Base-by-base conservation (phyloP, 23 tunicate species). In the Styela clava region DNA sequence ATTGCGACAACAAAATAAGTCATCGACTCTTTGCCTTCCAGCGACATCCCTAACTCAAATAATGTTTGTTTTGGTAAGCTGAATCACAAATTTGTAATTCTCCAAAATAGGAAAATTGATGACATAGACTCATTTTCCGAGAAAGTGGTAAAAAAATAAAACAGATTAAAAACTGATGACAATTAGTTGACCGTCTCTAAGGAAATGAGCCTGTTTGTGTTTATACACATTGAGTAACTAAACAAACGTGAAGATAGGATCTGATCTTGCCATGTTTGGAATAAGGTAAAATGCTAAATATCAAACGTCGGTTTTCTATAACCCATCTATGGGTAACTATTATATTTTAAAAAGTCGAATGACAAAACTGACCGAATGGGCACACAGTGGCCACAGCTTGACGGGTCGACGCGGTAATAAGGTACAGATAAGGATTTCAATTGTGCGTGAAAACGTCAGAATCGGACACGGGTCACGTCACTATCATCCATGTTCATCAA, bases 371-470 rank as follows among this genome's bases (percentile, higher is more conserved):
- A 44, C 56, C 56, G 12, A 44, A 44, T 44, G 56, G n/a, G n/a
- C n/a, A n/a, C n/a, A n/a, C n/a, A n/a, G 56, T 44, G 56, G 12
- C 56, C 56, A 44, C 56, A 7, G 12, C n/a, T n/a, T 12, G 12
- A 44, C 56, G 56, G 56, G 56, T 12, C 56, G 12, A 44, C 24
- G 16, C 24, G 81, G 81, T 76, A 52, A 76, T 76, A 33, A 44
- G 27, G n/a, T 2, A 9, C 19, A 76, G 81, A 76, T 76, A 76
- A 76, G 81, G 33, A 28, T 25, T 51, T 21, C 81, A 52, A 76
- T 76, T 52, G 81, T 22, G 81, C 81, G 81, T 71, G 77, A 71
- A 71, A 71, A 33, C 29, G 35, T 71, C n/a, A 71, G 35, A 71
- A 19, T 29, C 16, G 32, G 77, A 71, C 77, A 71, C 27, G 77